Evolutionary conservation across 2,888 invertebrate species (phyloP).

Genomic region (Chironomus tentans): DNA sequence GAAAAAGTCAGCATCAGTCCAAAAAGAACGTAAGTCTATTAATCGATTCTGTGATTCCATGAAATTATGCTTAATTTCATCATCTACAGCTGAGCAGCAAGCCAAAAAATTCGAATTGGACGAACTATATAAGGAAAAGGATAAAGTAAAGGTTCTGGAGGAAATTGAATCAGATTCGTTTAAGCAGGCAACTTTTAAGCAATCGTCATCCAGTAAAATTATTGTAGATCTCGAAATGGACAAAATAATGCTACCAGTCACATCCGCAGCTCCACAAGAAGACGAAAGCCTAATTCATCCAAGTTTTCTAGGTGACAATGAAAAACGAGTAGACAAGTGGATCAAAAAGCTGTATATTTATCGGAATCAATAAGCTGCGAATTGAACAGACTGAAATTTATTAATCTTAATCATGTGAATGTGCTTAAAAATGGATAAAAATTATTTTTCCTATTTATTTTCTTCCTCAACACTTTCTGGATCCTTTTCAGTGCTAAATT

Average conservation of each 20-base stretch:
- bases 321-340: constrained; percentile 11
- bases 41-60: no score
- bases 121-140: constrained; percentile 2
- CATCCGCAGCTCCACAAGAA: neutral
- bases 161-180: constrained; percentile 1
- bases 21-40: no score
- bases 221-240: constrained; percentile 10
- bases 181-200: neutral
- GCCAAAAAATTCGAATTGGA: neutral
- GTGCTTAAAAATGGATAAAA: neutral
- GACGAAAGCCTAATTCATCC: constrained; percentile 14
- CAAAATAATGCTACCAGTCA: neutral
- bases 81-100: neutral
- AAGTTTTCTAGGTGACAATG: neutral
- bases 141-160: neutral
- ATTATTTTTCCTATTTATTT: neutral
- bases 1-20: no score
- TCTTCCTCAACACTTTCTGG: no score
- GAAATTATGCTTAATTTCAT: no score
- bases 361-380: neutral
- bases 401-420: neutral
- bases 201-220: neutral
- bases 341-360: constrained; percentile 3
- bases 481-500: no score
- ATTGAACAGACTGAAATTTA: neutral